phyloP scores from a whole-genome alignment of 2,888 invertebrate species.

The Hipparchia sbordonii region DNA sequence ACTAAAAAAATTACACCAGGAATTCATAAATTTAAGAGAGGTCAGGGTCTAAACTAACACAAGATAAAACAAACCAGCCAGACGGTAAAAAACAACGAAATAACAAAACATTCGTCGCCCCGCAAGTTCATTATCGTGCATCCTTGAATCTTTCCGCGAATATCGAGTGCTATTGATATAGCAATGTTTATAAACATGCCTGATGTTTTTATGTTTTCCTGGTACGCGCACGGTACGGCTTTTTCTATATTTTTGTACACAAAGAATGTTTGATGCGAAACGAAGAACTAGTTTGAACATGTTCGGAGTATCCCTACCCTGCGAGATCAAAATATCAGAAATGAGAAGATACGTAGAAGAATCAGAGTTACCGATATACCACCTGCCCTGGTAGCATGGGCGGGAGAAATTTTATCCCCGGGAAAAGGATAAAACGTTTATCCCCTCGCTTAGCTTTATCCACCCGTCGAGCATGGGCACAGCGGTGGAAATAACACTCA shows the following conservation, averaged over 20 bases:
- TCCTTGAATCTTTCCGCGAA: conserved; percentile 29
- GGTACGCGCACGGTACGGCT: not conserved
- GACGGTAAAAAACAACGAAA: conserved; percentile 2
- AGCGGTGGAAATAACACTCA: no score
- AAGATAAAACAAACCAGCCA: not conserved
- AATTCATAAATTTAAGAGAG: not conserved
- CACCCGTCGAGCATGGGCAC: no score
- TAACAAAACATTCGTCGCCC: conserved; percentile 17
- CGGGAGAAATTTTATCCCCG: no score
- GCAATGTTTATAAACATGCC: conserved; percentile 28
- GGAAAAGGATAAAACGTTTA: no score
- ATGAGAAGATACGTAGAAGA: no score
- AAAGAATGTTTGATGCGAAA: not conserved
- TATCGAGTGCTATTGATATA: conserved; percentile 14
- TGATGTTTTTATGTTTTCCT: conserved; percentile 15
- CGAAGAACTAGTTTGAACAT: no score
- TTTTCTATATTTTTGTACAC: not conserved
- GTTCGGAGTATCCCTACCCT: no score
- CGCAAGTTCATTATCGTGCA: conserved; percentile 24
- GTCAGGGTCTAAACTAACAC: not conserved
- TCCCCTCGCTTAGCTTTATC: no score
- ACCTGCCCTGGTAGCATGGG: no score
- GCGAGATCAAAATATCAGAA: no score
- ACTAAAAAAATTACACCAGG: not conserved
- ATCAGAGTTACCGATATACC: no score